phyloP scores from a whole-genome alignment of 2,113 vertebrate genomes.

The Tonatia bakeri region DNA sequence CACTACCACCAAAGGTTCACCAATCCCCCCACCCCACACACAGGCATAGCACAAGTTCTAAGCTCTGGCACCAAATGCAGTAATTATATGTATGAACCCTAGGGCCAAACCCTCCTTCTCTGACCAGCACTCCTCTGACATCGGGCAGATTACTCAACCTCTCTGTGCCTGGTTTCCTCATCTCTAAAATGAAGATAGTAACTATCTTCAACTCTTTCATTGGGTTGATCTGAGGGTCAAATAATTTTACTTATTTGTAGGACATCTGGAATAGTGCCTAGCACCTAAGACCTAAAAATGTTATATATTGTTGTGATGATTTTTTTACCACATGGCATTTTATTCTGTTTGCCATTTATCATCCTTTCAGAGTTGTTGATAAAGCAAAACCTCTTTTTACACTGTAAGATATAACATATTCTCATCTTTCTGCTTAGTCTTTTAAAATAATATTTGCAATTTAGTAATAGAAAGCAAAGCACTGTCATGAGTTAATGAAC shows the following conservation, averaged over 20 bases:
- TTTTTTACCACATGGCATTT: not conserved
- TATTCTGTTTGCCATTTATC: constrained; percentile 8
- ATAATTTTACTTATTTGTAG: not conserved
- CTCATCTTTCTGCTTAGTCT: not conserved
- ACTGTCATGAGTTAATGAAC: not conserved
- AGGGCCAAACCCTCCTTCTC: too few relatives aligned
- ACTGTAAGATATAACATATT: not conserved
- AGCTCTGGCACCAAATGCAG: not conserved
- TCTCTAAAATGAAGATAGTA: not conserved
- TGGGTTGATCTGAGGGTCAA: not conserved
- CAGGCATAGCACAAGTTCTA: not conserved
- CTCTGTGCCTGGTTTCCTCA: not conserved
- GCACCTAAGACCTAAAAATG: not conserved
- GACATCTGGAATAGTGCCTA: not conserved
- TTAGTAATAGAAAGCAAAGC: constrained; percentile 39
- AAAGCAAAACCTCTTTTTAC: constrained; percentile 43
- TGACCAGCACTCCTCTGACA: not conserved
- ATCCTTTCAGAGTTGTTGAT: constrained; percentile 12
- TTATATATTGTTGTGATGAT: not conserved
- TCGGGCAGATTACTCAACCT: not conserved
- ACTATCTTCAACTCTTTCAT: not conserved
- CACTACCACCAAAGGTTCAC: not conserved
- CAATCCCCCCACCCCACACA: not conserved
- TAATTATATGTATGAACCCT: not conserved
- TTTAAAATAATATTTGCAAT: constrained; percentile 37